Percentiles rank a stretch among this genome's conserved stretches.
These are phyloP conservation scores for Apotomis betuletana DNA, from an alignment of 2,888 invertebrate genomes.

Conservation along the genomic window DNA sequence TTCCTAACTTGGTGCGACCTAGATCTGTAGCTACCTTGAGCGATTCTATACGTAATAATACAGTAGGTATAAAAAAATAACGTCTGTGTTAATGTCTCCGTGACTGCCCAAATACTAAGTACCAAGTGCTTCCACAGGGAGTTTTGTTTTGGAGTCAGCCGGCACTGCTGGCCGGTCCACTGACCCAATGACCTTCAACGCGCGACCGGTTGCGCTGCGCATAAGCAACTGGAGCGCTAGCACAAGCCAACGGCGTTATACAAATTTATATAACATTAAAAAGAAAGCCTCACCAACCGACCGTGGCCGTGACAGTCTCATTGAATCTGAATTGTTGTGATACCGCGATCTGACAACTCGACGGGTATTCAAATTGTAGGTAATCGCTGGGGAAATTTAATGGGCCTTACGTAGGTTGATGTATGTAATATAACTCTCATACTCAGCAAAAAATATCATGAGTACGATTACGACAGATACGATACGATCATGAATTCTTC, in stretches of 20 bases:
- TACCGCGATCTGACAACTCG: slow-evolving; percentile 4
- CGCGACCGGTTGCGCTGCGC: slow-evolving; percentile 68
- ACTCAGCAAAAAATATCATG: too few species aligned
- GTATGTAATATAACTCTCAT: not conserved
- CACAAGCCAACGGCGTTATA: slow-evolving; percentile 44
- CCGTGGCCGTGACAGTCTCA: slow-evolving; percentile 40
- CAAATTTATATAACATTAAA: slow-evolving; percentile 54
- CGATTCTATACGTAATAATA: too few species aligned
- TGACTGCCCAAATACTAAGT: not conserved
- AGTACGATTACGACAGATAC: too few species aligned
- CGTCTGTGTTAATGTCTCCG: too few species aligned
- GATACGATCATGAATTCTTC: too few species aligned
- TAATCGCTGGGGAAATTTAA: slow-evolving; percentile 12
- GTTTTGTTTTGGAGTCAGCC: slow-evolving; percentile 28
- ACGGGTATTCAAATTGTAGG: slow-evolving; percentile 10
- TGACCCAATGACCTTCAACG: slow-evolving; percentile 77
- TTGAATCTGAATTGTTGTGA: slow-evolving; percentile 22
- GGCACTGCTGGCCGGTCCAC: slow-evolving; percentile 55
- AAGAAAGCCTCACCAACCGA: slow-evolving; percentile 55
- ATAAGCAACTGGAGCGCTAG: slow-evolving; percentile 60
- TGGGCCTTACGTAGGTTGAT: not conserved
- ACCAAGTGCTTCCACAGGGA: slow-evolving; percentile 13
- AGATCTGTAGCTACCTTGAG: too few species aligned
- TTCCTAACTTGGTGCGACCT: too few species aligned
- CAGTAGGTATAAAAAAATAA: too few species aligned